phyloP scores from a whole-genome alignment of 2,888 invertebrate species.

The Drosophila tripunctata region DNA sequence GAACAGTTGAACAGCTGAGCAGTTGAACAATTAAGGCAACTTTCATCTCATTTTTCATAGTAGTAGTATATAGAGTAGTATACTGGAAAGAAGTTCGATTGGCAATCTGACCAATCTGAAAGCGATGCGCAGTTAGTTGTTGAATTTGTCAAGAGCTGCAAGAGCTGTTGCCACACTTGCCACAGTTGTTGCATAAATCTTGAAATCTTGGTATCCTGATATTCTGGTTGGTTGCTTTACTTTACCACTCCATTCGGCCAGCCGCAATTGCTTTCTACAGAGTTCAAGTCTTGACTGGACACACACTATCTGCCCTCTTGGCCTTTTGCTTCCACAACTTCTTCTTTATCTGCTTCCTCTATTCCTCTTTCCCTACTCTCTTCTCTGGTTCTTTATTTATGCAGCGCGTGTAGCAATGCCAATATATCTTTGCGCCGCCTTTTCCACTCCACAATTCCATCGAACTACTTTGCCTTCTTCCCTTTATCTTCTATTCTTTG shows the following conservation, averaged over 20 bases:
- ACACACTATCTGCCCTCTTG: background rate
- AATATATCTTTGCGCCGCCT: conserved; percentile 55
- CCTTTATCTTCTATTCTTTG: background rate
- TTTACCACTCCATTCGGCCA: conserved; percentile 9
- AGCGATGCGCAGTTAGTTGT: conserved; percentile 21
- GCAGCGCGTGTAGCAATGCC: conserved; percentile 41
- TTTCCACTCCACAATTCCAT: background rate
- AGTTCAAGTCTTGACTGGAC: background rate
- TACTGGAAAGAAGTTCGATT: conserved; percentile 19
- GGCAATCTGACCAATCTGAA: conserved; percentile 9
- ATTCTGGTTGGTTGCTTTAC: no score
- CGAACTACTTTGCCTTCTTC: background rate
- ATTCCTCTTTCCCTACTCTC: background rate
- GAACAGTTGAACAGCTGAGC: background rate
- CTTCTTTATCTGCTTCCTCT: background rate
- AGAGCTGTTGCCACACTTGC: conserved; percentile 1
- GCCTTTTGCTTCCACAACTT: background rate
- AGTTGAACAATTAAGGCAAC: background rate
- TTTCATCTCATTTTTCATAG: conserved; percentile 25
- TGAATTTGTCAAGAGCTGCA: conserved; percentile 21
- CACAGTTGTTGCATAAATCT: conserved; percentile 28
- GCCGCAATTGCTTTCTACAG: background rate
- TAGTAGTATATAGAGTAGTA: no score
- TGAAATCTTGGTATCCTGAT: background rate
- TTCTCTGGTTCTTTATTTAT: conserved; percentile 31